A percentile compares a stretch with the other conserved stretches of the same genome.
Conservation (phyloP, 2,888 invertebrate genomes). For the Bellardia bayeri region DNA sequence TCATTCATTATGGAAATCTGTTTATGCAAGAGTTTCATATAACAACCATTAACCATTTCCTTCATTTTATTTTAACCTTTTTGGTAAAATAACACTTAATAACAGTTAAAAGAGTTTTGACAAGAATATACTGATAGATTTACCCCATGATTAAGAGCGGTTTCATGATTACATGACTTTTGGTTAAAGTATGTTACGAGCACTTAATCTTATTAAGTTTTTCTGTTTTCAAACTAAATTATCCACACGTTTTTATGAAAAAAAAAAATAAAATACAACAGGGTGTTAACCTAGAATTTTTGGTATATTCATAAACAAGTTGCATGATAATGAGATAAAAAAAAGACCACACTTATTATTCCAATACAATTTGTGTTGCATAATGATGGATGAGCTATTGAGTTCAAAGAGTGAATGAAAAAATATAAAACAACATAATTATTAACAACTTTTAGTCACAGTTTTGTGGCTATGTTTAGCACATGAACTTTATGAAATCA, state of each 20-base stretch:
- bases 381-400: not conserved
- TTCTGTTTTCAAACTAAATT: not conserved
- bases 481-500: not conserved
- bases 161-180: constrained; percentile 1
- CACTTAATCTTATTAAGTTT: not conserved
- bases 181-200: not conserved
- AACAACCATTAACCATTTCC: no score
- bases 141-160: not conserved
- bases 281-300: no score
- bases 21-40: no score
- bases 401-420: not conserved
- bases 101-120: no score
- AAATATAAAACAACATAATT: not conserved
- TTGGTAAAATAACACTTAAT: no score
- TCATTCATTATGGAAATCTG: no score
- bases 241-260: not conserved
- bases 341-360: not conserved
- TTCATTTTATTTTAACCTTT: no score
- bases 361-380: not conserved
- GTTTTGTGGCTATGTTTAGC: not conserved
- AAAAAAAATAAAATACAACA: not conserved
- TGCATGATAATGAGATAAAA: no score
- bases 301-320: no score
- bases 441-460: not conserved
- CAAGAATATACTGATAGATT: not conserved